phyloP scores from a whole-genome alignment of 2,113 vertebrate species.

The Coracopsis vasa region DNA sequence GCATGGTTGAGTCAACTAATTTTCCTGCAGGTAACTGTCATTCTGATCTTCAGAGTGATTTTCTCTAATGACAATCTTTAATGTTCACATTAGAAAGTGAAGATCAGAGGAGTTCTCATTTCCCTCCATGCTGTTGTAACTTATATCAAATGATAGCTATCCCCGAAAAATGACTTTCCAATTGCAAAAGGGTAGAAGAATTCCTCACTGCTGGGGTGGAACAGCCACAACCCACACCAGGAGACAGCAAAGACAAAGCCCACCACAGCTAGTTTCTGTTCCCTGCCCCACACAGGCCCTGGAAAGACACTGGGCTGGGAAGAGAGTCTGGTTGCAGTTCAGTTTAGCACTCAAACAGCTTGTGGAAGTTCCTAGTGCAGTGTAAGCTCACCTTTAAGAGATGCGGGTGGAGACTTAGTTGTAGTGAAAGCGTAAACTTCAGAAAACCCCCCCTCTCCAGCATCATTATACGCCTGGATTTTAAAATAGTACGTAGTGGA shows the following conservation, averaged over 20 bases:
- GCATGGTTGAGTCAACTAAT: neutral
- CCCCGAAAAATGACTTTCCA: neutral
- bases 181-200: neutral
- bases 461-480: constrained; percentile 80
- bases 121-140: neutral
- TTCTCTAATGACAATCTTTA: neutral
- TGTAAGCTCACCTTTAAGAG: constrained; percentile 77
- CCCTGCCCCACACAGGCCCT: neutral
- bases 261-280: neutral
- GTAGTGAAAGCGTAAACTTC: constrained; percentile 79
- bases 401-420: constrained; percentile 76
- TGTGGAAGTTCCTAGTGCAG: neutral
- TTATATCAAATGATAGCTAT: fast-evolving
- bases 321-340: neutral
- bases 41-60: neutral
- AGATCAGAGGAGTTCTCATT: neutral
- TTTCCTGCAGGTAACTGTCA: neutral
- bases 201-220: neutral
- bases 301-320: neutral
- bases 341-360: fast-evolving
- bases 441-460: constrained; percentile 78
- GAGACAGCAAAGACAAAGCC: neutral
- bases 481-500: constrained; percentile 79
- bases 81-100: neutral
- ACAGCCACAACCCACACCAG: neutral